Conservation (phyloP, 2,888 invertebrate genomes). For the Eupithecia abbreviata region DNA sequence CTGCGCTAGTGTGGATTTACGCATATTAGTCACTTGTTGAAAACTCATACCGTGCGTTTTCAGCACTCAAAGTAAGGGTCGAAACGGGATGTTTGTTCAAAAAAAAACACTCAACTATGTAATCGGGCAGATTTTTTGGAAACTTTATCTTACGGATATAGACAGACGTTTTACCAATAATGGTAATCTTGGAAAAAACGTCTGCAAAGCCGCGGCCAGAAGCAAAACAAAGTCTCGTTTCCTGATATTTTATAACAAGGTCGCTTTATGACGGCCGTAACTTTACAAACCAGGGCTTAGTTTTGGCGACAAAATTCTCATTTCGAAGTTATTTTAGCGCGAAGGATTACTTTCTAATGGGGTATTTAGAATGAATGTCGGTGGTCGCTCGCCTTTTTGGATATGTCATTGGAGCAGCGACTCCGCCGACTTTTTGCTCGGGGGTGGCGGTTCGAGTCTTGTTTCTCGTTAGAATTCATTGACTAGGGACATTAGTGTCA, state of each 20-base stretch:
- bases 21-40: too few species aligned
- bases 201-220: not conserved
- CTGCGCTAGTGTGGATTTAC: too few species aligned
- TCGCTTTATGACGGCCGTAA: not conserved
- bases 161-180: not conserved
- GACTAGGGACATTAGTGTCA: conserved; percentile 21
- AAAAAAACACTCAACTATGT: not conserved
- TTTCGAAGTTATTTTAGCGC: conserved; percentile 32
- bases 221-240: not conserved
- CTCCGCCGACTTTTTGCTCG: conserved; percentile 19
- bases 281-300: not conserved
- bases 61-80: too few species aligned
- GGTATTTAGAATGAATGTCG: conserved; percentile 24
- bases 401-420: conserved; percentile 16
- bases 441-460: conserved; percentile 16
- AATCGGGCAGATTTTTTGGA: not conserved
- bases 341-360: conserved; percentile 25
- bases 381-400: conserved; percentile 17
- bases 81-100: too few species aligned
- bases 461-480: conserved; percentile 28
- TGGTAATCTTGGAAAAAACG: not conserved
- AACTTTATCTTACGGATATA: not conserved
- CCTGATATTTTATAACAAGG: not conserved
- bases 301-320: conserved; percentile 41
- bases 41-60: too few species aligned